Evolutionary conservation across 1,140 invertebrate genomes (phyloP).

Genomic region (Melitaea cinxia): DNA sequence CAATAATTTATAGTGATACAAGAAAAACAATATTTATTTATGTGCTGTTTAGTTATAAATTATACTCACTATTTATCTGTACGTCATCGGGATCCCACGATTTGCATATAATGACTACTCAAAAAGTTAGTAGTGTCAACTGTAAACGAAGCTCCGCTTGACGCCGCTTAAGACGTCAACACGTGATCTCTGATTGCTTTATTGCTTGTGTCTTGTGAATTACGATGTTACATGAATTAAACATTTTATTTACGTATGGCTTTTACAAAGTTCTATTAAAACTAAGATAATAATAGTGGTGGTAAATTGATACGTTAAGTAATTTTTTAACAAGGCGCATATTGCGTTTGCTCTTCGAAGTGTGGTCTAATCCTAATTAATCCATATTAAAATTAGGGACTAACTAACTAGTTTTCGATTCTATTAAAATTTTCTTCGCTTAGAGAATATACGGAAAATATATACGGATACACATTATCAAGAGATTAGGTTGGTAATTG

Average conservation of each 20-base stretch:
- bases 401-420: no score
- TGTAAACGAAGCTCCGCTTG: conserved; percentile 48
- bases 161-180: conserved; percentile 59
- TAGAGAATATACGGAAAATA: no score
- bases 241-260: conserved; percentile 24
- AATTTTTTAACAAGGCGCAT: no score
- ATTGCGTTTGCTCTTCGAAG: no score
- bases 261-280: background rate
- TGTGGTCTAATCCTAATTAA: no score
- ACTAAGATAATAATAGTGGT: background rate
- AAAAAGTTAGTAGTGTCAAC: conserved; percentile 62
- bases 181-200: conserved; percentile 60
- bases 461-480: no score
- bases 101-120: conserved; percentile 75
- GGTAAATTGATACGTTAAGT: background rate
- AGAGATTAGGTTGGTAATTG: no score
- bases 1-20: no score
- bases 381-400: no score
- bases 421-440: no score
- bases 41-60: background rate
- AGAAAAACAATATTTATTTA: no score
- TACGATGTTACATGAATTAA: conserved; percentile 45
- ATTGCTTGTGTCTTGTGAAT: conserved; percentile 40
- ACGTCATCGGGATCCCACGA: conserved; percentile 60
- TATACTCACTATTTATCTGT: conserved; percentile 12